Evolutionary conservation across 2,113 vertebrate genomes (phyloP).

Genomic region (Rhinopithecus roxellana): DNA sequence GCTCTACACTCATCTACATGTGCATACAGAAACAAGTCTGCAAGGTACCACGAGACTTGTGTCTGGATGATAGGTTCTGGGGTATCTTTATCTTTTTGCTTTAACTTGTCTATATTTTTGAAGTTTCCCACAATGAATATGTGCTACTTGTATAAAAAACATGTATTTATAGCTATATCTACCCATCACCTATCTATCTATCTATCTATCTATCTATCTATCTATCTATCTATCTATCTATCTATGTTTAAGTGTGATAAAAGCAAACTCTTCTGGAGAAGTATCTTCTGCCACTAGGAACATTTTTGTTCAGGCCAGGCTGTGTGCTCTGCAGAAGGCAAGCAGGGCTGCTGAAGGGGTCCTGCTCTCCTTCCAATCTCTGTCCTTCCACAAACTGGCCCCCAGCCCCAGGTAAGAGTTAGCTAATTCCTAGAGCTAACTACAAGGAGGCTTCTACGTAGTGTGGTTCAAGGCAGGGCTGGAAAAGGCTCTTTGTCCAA

Average conservation of each 20-base stretch:
- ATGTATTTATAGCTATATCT: not conserved
- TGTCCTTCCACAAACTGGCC: not conserved
- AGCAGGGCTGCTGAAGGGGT: not conserved
- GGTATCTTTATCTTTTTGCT: not conserved
- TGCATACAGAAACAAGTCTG: not conserved
- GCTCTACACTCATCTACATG: not conserved
- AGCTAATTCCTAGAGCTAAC: not conserved
- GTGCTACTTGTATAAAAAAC: not conserved
- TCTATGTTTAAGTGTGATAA: not conserved
- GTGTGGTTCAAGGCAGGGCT: not conserved
- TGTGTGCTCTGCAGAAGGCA: not conserved
- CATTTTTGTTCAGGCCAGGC: conserved; percentile 39
- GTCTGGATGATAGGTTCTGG: not conserved
- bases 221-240: too few species aligned
- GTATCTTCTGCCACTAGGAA: not conserved
- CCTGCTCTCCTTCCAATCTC: not conserved
- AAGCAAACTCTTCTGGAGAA: conserved; percentile 3
- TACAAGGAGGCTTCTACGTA: not conserved
- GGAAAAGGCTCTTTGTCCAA: not conserved
- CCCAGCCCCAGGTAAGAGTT: not conserved
- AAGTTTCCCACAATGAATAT: not conserved
- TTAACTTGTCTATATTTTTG: conserved; percentile 11
- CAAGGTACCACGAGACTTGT: not conserved
- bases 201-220: not conserved
- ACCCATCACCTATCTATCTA: not conserved